Evolutionary conservation across 2,888 invertebrate species (phyloP).

Genomic region (Hermaeophaga mercurialis): DNA sequence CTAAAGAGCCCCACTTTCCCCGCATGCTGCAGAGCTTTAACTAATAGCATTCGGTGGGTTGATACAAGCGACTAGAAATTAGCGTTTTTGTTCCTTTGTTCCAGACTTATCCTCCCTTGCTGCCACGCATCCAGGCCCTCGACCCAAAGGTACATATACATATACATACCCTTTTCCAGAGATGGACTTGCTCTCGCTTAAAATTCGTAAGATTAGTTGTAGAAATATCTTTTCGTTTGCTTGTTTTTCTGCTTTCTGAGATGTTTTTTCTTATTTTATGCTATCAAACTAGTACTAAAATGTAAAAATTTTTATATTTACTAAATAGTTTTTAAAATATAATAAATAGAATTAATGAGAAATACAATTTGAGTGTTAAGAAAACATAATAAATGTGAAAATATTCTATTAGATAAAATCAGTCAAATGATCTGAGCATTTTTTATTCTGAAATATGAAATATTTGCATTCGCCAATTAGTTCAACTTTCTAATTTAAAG

Average conservation of each 20-base stretch:
- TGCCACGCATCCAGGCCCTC: conserved; percentile 55
- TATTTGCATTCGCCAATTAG: too few species aligned
- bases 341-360: too few species aligned
- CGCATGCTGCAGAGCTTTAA: conserved; percentile 42
- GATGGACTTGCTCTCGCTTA: conserved; percentile 15
- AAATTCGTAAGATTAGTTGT: conserved; percentile 13
- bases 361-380: too few species aligned
- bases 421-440: too few species aligned
- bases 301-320: too few species aligned
- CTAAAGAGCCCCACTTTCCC: not conserved
- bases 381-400: too few species aligned
- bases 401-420: too few species aligned
- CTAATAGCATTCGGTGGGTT: conserved; percentile 46
- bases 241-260: not conserved
- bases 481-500: too few species aligned
- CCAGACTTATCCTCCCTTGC: conserved; percentile 57
- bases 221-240: too few species aligned
- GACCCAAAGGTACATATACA: conserved; percentile 52
- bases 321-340: too few species aligned
- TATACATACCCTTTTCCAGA: conserved; percentile 22
- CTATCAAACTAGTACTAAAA: not conserved
- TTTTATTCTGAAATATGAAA: too few species aligned
- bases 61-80: conserved; percentile 49
- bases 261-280: not conserved
- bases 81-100: conserved; percentile 56